Percentiles rank a stretch among this genome's conserved stretches.
These are phyloP conservation scores for Gallinago jamesoni DNA, from an alignment of 2,113 vertebrate genomes.

Conservation along the genomic window DNA sequence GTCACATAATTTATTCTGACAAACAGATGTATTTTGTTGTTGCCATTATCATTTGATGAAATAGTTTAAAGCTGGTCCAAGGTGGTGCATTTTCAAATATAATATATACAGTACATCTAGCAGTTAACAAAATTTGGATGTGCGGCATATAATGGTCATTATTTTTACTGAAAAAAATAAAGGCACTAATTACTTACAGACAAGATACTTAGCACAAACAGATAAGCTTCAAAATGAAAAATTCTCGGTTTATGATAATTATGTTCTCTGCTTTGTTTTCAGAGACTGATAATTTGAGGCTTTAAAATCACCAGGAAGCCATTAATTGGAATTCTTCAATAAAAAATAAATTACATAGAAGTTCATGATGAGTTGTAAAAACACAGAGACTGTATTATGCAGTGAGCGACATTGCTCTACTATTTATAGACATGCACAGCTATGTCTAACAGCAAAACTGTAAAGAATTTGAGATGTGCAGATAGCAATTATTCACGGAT, in stretches of 20 bases:
- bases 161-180: constrained; percentile 86
- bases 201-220: constrained; percentile 89
- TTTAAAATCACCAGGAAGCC: constrained; percentile 90
- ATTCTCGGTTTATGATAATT: constrained; percentile 88
- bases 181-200: constrained; percentile 88
- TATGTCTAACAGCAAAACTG: constrained; percentile 75
- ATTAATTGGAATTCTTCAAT: constrained; percentile 91
- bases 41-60: constrained; percentile 79
- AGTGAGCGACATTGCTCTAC: constrained; percentile 74
- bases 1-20: constrained; percentile 78
- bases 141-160: constrained; percentile 83
- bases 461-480: constrained; percentile 76
- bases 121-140: constrained; percentile 83
- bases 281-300: constrained; percentile 88
- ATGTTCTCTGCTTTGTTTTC: constrained; percentile 89
- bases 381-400: constrained; percentile 82
- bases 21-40: constrained; percentile 81
- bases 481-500: constrained; percentile 79
- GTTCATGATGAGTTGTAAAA: constrained; percentile 87
- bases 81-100: constrained; percentile 78
- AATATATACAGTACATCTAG: constrained; percentile 79
- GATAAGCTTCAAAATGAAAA: constrained; percentile 90
- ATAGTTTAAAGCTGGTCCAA: constrained; percentile 79
- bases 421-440: constrained; percentile 78
- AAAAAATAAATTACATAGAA: constrained; percentile 89